Conservation (phyloP, 2,888 invertebrate species). For the Leptinotarsa juncta region DNA sequence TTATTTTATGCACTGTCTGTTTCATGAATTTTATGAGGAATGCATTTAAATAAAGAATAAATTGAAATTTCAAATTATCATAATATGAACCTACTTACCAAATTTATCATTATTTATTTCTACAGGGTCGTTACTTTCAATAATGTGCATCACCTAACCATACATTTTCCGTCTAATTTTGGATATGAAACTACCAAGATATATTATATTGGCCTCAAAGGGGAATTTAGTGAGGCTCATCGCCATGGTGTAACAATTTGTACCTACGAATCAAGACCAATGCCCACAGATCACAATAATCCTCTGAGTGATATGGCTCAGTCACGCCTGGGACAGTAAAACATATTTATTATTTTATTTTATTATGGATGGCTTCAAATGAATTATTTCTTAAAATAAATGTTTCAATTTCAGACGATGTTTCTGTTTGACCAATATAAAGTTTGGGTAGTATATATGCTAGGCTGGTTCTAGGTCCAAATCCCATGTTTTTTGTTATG, state of each 20-base stretch:
- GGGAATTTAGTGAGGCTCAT: slow-evolving; percentile 88
- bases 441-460: too few relatives aligned
- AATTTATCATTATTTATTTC: slow-evolving; percentile 48
- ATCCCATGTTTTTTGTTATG: too few relatives aligned
- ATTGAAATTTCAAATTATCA: too few relatives aligned
- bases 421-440: too few relatives aligned
- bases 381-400: too few relatives aligned
- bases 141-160: slow-evolving; percentile 86
- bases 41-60: too few relatives aligned
- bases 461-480: too few relatives aligned
- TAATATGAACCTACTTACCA: too few relatives aligned
- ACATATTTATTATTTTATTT: background rate
- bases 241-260: slow-evolving; percentile 92
- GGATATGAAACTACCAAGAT: slow-evolving; percentile 87
- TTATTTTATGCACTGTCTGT: too few relatives aligned
- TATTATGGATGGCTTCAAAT: background rate
- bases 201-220: slow-evolving; percentile 94
- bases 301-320: slow-evolving; percentile 69
- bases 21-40: too few relatives aligned
- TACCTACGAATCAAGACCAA: slow-evolving; percentile 89
- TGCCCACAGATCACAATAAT: slow-evolving; percentile 86
- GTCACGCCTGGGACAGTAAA: slow-evolving; percentile 36
- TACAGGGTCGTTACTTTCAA: slow-evolving; percentile 92
- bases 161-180: slow-evolving; percentile 92
- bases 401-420: too few relatives aligned